These are phyloP conservation scores for Elmis aenea DNA, from an alignment of 2,888 invertebrate species.

Conservation along the genomic window DNA sequence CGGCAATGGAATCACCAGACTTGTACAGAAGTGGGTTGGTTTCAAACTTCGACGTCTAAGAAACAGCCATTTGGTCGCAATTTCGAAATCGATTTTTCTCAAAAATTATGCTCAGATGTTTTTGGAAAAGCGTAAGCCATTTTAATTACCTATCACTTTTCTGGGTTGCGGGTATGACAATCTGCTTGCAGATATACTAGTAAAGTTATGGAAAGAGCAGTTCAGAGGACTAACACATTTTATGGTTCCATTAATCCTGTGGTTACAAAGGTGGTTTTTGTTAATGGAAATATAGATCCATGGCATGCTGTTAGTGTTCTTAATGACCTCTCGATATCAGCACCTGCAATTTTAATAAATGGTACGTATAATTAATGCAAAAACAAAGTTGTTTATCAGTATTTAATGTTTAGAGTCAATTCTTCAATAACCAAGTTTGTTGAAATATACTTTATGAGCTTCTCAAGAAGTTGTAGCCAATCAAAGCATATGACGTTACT, in stretches of 20 bases:
- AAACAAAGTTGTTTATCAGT: too few relatives aligned
- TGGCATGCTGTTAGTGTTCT: not conserved
- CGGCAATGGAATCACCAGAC: conserved; percentile 22
- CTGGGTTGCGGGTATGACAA: too few relatives aligned
- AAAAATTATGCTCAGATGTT: conserved; percentile 15
- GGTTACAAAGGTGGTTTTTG: conserved; percentile 14
- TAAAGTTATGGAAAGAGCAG: conserved; percentile 9
- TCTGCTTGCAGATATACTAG: not conserved
- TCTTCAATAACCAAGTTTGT: too few relatives aligned
- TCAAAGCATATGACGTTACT: too few relatives aligned
- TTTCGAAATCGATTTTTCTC: conserved; percentile 12
- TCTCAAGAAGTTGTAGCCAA: too few relatives aligned
- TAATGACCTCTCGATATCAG: not conserved
- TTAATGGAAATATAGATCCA: conserved; percentile 8
- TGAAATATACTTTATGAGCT: too few relatives aligned
- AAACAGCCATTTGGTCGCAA: conserved; percentile 15
- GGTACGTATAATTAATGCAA: not conserved
- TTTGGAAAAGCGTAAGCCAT: conserved; percentile 13
- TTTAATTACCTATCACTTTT: too few relatives aligned
- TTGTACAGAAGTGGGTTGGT: conserved; percentile 20
- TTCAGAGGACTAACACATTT: conserved; percentile 12
- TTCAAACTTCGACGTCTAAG: conserved; percentile 15
- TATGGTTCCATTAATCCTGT: conserved; percentile 13
- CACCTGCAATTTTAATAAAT: not conserved
- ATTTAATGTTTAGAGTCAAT: too few relatives aligned